Percentiles rank a stretch among this genome's conserved stretches.
phyloP scores from a whole-genome alignment of 2,888 invertebrate species.

The Eupeodes luniger region DNA sequence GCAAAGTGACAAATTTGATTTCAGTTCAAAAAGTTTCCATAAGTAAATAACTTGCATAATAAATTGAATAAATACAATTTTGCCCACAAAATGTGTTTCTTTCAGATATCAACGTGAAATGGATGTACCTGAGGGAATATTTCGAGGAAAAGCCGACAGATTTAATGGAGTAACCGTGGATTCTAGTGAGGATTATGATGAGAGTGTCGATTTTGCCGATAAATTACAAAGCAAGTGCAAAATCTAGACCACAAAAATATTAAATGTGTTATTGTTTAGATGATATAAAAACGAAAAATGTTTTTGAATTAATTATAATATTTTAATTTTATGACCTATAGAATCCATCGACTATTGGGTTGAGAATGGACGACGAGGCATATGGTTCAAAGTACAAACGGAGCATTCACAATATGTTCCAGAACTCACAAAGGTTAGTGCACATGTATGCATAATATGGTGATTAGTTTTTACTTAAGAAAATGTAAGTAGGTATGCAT shows the following conservation, averaged over 20 bases:
- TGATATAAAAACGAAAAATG: constrained; percentile 21
- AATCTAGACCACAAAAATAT: neutral
- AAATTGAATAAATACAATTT: neutral
- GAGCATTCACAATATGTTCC: constrained; percentile 91
- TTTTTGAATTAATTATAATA: constrained; percentile 17
- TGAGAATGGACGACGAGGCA: constrained; percentile 87
- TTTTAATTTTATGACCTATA: constrained; percentile 83
- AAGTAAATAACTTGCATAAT: constrained; percentile 52
- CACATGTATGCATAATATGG: neutral
- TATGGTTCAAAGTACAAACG: constrained; percentile 92
- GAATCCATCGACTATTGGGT: constrained; percentile 90
- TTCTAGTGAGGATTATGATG: constrained; percentile 86
- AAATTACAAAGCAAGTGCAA: constrained; percentile 86
- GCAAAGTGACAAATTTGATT: neutral
- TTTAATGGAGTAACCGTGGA: constrained; percentile 91
- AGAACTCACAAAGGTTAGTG: constrained; percentile 87
- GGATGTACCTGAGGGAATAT: constrained; percentile 82
- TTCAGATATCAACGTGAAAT: constrained; percentile 77
- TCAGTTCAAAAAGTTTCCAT: constrained; percentile 12
- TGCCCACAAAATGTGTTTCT: neutral
- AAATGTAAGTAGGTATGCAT: neutral
- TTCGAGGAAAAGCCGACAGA: constrained; percentile 86
- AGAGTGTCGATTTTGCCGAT: constrained; percentile 84
- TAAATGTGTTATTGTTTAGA: constrained; percentile 24
- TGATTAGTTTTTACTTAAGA: too few relatives aligned